phyloP scores from a whole-genome alignment of 2,113 vertebrate species.

The Corythoichthys intestinalis region DNA sequence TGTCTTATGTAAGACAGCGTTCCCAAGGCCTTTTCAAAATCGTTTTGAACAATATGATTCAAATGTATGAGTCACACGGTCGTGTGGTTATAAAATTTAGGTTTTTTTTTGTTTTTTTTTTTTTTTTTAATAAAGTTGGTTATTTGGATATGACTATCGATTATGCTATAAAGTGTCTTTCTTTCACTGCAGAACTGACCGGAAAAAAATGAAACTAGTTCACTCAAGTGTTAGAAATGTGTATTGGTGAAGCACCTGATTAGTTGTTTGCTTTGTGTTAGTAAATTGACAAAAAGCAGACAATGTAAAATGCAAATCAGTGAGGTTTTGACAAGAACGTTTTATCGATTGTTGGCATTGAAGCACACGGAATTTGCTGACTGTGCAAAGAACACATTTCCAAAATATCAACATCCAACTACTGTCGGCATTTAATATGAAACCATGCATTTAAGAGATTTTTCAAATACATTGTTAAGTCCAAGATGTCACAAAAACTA shows the following conservation, averaged over 20 bases:
- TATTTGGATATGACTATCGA: slow-evolving; percentile 12
- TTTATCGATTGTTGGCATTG: too few relatives aligned
- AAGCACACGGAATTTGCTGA: too few relatives aligned
- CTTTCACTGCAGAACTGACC: not conserved
- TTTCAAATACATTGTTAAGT: too few relatives aligned
- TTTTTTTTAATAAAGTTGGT: slow-evolving; percentile 17
- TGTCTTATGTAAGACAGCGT: slow-evolving; percentile 50
- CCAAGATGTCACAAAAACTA: not conserved
- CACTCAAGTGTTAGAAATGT: not conserved
- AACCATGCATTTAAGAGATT: too few relatives aligned
- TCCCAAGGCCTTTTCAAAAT: slow-evolving; percentile 8
- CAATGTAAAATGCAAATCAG: too few relatives aligned
- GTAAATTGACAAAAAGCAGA: too few relatives aligned
- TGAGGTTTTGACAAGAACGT: too few relatives aligned
- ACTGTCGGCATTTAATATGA: too few relatives aligned
- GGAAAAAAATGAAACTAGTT: not conserved
- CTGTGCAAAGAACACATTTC: too few relatives aligned
- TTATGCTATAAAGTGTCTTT: not conserved
- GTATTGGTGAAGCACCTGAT: not conserved
- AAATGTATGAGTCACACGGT: slow-evolving; percentile 34
- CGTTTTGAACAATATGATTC: slow-evolving; percentile 34
- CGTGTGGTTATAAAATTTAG: slow-evolving; percentile 30
- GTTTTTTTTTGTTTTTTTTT: not conserved
- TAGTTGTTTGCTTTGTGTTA: not conserved
- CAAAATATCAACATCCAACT: too few relatives aligned